Evolutionary conservation across 2,113 vertebrate species (phyloP).

Genomic region (Pogonocichla stellata): DNA sequence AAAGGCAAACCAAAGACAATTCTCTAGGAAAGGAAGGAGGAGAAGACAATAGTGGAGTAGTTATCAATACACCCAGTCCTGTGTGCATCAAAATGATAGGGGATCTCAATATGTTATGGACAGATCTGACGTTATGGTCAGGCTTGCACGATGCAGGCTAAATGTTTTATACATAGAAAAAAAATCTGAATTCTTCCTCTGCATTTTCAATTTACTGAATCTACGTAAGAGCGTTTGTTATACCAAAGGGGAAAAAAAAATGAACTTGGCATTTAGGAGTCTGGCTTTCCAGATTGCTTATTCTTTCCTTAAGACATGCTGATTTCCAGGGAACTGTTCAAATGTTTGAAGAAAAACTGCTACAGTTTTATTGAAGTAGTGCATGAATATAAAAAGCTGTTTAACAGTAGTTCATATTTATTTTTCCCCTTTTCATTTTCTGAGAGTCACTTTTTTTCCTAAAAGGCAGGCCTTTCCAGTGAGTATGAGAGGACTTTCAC

Average conservation of each 20-base stretch:
- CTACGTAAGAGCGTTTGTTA: background rate
- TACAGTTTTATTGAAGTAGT: background rate
- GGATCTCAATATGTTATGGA: accelerated
- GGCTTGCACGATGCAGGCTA: background rate
- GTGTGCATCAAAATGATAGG: background rate
- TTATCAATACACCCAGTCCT: background rate
- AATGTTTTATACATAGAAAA: background rate
- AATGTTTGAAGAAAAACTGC: background rate
- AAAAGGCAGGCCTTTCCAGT: background rate
- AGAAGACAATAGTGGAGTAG: background rate
- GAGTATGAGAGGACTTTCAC: background rate
- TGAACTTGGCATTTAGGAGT: background rate
- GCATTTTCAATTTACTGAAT: background rate
- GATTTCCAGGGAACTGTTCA: background rate
- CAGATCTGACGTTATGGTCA: background rate
- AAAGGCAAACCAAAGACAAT: background rate
- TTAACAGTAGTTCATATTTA: background rate
- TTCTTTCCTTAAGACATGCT: background rate
- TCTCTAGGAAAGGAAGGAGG: background rate
- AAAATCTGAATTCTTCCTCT: background rate
- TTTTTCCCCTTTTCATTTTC: background rate
- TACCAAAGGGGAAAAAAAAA: background rate
- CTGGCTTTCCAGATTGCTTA: background rate
- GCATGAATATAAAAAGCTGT: background rate
- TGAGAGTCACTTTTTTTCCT: background rate